Conservation (phyloP, 2,797 vertebrate genomes). For the Premnoplex brunnescens region DNA sequence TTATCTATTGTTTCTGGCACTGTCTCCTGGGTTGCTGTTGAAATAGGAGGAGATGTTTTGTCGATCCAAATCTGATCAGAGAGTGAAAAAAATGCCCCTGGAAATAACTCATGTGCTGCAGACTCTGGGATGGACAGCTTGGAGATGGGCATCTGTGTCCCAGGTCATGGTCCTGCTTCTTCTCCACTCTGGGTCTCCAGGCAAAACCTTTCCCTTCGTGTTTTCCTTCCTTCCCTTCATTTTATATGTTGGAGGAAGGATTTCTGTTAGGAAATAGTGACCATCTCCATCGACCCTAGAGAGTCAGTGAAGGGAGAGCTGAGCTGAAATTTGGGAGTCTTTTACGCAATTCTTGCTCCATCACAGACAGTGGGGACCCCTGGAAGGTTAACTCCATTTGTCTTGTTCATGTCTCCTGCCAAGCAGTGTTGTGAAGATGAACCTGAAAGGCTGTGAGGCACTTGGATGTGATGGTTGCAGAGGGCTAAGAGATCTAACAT, state of each 20-base stretch:
- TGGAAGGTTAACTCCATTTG: background rate
- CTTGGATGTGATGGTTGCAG: background rate
- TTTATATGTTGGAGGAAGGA: background rate
- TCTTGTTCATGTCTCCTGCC: background rate
- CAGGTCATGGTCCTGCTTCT: background rate
- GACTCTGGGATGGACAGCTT: background rate
- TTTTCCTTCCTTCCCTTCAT: background rate
- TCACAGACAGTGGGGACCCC: fast-evolving
- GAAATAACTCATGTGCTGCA: background rate
- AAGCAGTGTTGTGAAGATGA: background rate
- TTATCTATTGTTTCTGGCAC: background rate
- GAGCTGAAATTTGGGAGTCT: background rate
- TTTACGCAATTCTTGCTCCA: background rate
- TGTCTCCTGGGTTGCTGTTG: background rate
- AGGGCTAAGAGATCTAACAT: background rate
- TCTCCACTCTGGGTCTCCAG: background rate
- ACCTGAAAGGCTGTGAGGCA: background rate
- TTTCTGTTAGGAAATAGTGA: background rate
- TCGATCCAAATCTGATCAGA: background rate
- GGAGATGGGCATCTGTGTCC: background rate
- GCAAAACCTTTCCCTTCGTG: background rate
- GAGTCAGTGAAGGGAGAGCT: background rate
- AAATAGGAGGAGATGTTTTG: background rate
- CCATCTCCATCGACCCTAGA: background rate
- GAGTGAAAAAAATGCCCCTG: background rate